Percentiles rank a stretch among this genome's conserved stretches.
Conservation (phyloP, 2,113 vertebrate genomes). For the Mionectes macconnelli region DNA sequence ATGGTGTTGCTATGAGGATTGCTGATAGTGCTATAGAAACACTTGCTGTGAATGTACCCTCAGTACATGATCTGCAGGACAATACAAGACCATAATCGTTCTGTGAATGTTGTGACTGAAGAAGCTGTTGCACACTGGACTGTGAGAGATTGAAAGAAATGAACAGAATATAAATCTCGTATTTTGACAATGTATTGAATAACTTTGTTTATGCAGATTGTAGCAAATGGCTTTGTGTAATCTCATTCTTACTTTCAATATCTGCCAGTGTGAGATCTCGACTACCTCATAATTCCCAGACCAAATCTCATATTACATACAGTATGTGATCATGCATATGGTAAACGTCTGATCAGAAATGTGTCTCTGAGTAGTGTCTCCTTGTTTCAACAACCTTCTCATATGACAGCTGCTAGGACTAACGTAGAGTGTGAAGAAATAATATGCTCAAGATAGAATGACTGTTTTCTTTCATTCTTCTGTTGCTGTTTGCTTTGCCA, state of each 20-base stretch:
- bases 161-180: background rate
- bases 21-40: background rate
- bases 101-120: background rate
- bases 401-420: slow-evolving; percentile 21
- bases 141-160: background rate
- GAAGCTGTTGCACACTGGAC: background rate
- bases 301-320: background rate
- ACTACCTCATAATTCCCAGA: background rate
- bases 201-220: background rate
- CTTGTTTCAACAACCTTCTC: background rate
- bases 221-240: background rate
- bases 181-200: background rate
- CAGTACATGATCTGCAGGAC: background rate
- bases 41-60: background rate
- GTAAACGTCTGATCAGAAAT: background rate
- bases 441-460: slow-evolving; percentile 73
- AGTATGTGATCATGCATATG: background rate
- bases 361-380: background rate
- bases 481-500: slow-evolving; percentile 78
- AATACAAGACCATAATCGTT: background rate
- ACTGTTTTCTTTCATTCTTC: slow-evolving; percentile 77
- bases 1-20: background rate
- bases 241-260: background rate
- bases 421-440: slow-evolving; percentile 37
- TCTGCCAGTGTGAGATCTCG: background rate